Conservation (phyloP, 2,797 vertebrate species). For the Anas flavirostris region DNA sequence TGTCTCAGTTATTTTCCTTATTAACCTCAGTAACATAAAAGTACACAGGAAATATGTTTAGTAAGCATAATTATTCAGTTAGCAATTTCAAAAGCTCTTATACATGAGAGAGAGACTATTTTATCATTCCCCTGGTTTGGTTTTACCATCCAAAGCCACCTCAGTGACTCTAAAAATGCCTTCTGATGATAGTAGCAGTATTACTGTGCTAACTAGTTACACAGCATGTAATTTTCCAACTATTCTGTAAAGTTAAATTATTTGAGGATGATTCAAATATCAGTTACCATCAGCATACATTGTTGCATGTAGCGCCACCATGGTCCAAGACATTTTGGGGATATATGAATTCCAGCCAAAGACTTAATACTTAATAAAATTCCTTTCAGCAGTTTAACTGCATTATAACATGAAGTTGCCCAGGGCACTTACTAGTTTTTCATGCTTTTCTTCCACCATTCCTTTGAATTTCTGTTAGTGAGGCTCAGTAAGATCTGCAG, state of each 20-base stretch:
- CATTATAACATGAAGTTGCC: background rate
- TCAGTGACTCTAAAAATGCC: background rate
- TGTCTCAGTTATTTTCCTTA: background rate
- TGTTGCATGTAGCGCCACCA: background rate
- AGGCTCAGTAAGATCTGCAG: background rate
- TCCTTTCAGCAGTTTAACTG: background rate
- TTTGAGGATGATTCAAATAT: background rate
- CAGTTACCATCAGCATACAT: slow-evolving; percentile 24
- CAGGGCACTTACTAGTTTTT: background rate
- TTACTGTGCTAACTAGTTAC: background rate
- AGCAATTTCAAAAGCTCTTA: background rate
- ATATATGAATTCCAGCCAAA: background rate
- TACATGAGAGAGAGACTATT: background rate
- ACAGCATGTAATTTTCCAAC: background rate
- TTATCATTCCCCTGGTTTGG: background rate
- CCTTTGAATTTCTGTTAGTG: background rate
- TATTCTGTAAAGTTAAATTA: background rate
- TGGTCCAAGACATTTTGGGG: background rate
- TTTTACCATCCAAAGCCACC: background rate
- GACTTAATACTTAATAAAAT: background rate
- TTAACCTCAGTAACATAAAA: background rate
- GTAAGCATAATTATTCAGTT: background rate
- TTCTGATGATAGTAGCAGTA: background rate
- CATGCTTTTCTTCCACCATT: background rate
- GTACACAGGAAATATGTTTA: background rate